phyloP scores from a whole-genome alignment of 2,797 vertebrate genomes.

The Hydrophis major region DNA sequence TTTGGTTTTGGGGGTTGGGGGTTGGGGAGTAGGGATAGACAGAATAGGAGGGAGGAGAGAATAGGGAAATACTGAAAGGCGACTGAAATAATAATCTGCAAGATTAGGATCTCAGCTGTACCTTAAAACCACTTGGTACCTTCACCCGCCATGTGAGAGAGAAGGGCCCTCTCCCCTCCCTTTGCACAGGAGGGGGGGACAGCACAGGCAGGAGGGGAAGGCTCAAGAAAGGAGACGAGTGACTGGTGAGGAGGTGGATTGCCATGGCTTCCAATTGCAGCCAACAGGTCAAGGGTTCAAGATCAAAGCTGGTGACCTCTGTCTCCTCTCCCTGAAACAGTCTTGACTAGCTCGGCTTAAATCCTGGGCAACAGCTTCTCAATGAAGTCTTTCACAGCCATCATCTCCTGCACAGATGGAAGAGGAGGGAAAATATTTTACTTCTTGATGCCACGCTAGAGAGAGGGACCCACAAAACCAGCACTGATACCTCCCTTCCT shows the following conservation, averaged over 20 bases:
- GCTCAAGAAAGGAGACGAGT: background rate
- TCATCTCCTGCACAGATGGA: constrained; percentile 84
- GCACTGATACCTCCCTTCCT: background rate
- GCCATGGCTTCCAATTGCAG: constrained; percentile 64
- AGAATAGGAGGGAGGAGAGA: background rate
- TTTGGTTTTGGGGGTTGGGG: background rate
- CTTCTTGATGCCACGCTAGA: background rate
- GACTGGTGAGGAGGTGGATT: constrained; percentile 33
- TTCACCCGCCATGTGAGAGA: constrained; percentile 32
- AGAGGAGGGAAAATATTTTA: background rate
- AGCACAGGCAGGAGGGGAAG: constrained; percentile 10
- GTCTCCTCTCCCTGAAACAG: constrained; percentile 71
- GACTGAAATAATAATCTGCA: background rate
- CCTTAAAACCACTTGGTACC: constrained; percentile 47
- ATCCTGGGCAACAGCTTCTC: constrained; percentile 92
- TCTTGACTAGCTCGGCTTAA: constrained; percentile 72
- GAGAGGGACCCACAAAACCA: background rate
- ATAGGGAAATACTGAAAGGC: background rate
- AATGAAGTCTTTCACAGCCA: constrained; percentile 93
- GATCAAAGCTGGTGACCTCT: constrained; percentile 74
- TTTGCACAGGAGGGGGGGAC: background rate
- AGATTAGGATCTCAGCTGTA: constrained; percentile 21
- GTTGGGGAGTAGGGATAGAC: background rate
- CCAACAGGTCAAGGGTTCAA: constrained; percentile 69
- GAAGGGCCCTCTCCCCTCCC: constrained; percentile 11